Evolutionary conservation across 2,797 vertebrate species (phyloP), one percentile per base, ranked within the genome.

Genomic region (Pipistrellus pipistrellus): DNA sequence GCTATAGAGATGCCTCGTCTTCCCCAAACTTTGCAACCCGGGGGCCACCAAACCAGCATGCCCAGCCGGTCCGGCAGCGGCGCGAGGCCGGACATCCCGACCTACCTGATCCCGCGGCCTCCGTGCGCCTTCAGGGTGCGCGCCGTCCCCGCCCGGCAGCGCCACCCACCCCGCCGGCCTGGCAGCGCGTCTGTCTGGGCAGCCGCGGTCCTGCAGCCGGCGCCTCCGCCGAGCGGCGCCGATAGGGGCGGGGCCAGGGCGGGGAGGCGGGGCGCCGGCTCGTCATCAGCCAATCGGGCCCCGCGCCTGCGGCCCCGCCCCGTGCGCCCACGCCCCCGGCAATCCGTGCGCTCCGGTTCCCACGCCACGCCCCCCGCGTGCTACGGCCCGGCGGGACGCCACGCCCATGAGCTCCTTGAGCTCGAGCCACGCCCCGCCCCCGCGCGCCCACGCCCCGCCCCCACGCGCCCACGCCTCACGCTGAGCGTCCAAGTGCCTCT

Each of bases 151-250:
- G 51, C 80, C 10, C 44, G 78, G 75, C 88, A 51, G 59, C 91
- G 83, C 96, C 96, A 95, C 96, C 96, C 96, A 95, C 96, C 95
- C 86, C 85, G 32, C 92, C 88, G 62, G 80, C 62, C 80, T 20
- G 38, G 57, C 27, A 23, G 27, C 1, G 80, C 8, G 38, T 41
- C 38, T 41, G 57, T 46, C 78, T 44, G 38, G 38, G 78, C 75
- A 35, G 81, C 77, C 25, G 69, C 51, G 81, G 38, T 14, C 77
- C 87, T 86, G 80, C 96, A 84, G 90, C 92, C 32, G 30, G 93
- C 86, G 75, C 90, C 73, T 77, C 77, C 8, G 82, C 73, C 17
- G 35, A 66, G 90, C 51, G 4, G 73, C 68, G 55, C 92, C 23
- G 27, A 27, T 32, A 46, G 76, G 69, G 82, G 90, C 11, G 94